phyloP scores from a whole-genome alignment of 2,797 vertebrate genomes.

The Amblyraja radiata region DNA sequence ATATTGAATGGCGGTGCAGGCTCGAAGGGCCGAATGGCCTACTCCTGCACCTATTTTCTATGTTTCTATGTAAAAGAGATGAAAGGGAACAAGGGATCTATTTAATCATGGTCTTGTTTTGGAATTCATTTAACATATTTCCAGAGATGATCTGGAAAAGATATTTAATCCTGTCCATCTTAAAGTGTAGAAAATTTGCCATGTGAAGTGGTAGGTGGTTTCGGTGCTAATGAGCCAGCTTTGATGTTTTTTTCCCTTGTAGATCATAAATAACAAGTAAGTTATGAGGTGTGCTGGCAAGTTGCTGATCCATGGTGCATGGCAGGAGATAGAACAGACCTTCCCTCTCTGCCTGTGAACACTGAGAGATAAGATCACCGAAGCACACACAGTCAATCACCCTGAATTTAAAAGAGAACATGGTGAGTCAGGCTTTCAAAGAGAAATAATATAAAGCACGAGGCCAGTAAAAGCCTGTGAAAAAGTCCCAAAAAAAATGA shows the following conservation, averaged over 20 bases:
- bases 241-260: conserved; percentile 14
- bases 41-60: too few relatives aligned
- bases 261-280: conserved; percentile 17
- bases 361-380: neutral
- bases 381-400: neutral
- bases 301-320: neutral
- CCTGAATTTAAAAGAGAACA: neutral
- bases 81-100: neutral
- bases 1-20: too few relatives aligned
- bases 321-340: conserved; percentile 4
- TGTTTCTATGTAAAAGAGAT: neutral
- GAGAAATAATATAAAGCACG: neutral
- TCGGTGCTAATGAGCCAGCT: neutral
- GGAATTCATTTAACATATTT: neutral
- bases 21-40: too few relatives aligned
- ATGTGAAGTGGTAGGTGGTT: neutral
- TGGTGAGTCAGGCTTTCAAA: neutral
- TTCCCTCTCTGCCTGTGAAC: conserved; percentile 1
- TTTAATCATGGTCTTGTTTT: neutral
- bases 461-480: neutral
- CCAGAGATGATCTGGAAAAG: neutral
- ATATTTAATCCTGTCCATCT: neutral
- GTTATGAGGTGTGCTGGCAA: conserved; percentile 3
- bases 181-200: neutral
- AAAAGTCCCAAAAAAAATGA: neutral